These are phyloP conservation scores for Caenorhabditis brenneri DNA, from an alignment of 1,140 invertebrate species.

Conservation along the genomic window DNA sequence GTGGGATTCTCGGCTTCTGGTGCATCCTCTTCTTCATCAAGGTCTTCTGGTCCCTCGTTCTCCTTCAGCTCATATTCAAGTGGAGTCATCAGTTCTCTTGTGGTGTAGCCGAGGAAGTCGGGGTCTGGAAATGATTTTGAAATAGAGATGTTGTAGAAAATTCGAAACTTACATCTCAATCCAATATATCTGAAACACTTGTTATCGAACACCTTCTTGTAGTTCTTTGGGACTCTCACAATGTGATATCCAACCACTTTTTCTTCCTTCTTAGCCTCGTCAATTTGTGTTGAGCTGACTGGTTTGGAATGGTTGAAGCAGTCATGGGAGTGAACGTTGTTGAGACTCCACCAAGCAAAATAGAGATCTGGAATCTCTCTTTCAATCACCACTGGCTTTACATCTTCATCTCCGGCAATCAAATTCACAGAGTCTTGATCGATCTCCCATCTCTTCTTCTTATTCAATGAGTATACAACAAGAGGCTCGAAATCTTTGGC, in stretches of 20 bases:
- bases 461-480: constrained; percentile 6
- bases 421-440: neutral
- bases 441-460: constrained; percentile 30
- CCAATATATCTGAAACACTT: constrained; percentile 15
- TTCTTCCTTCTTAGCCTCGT: neutral
- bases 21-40: neutral
- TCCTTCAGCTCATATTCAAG: constrained; percentile 19
- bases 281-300: neutral
- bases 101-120: neutral
- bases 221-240: constrained; percentile 19
- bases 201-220: constrained; percentile 26
- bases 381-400: neutral
- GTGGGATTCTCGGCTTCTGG: neutral
- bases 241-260: constrained; percentile 28
- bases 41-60: neutral
- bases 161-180: neutral
- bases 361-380: constrained; percentile 30
- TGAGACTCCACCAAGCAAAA: constrained; percentile 21
- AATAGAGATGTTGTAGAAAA: too few species aligned
- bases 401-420: neutral
- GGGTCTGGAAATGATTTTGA: neutral
- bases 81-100: neutral
- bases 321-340: neutral
- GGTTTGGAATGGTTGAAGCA: neutral
- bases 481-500: neutral